Evolutionary conservation across 2,113 vertebrate species (phyloP), one percentile per base, ranked within the genome.

Genomic region (Stegostoma tigrinum): DNA sequence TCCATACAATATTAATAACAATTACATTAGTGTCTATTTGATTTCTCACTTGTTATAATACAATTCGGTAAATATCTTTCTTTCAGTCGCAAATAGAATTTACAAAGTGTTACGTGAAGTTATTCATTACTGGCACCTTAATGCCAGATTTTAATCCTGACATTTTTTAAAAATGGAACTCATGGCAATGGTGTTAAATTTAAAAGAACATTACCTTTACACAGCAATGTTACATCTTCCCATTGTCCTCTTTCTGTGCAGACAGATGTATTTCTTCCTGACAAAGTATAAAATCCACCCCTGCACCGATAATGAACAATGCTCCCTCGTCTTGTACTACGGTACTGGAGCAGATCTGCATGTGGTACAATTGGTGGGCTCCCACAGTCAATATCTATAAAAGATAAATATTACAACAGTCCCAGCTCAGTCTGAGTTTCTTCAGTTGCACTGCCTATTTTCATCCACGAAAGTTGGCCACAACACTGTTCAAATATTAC

Each of bases 131-230:
- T 2, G 23, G 85, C 8, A 48, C 10, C 30, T 27, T 5, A 72
- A 64, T 61, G 34, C 55, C 0, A n/a, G 61, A 66, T 66, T 64
- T 7, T 67, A 64, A 38, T 93, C 61, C 34, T n/a, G 66, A 7
- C 64, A 12, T 66, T 45, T 66, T 61, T 38, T 12, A 34, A 10
- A 34, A 66, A n/a, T 64, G 34, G 34, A 70, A 61, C 78, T 86
- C 94, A 93, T 91, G 96, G 23, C 93, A 94, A 42, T 27, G 68
- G 68, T 45, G 45, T 45, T 95, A 30, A 95, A 7, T 34, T 95
- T 48, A 95, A 95, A 52, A 95, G 75, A n/a, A 27, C 38, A 90
- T 96, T 97, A 98, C 98, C 98, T 98, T 97, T 97, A 96, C 98
- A 98, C 21, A 96, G 96, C 95, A 97, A 68, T 96, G 97, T 96